Conservation (phyloP, 2,113 vertebrate genomes). For the Cochlearius cochlearius region DNA sequence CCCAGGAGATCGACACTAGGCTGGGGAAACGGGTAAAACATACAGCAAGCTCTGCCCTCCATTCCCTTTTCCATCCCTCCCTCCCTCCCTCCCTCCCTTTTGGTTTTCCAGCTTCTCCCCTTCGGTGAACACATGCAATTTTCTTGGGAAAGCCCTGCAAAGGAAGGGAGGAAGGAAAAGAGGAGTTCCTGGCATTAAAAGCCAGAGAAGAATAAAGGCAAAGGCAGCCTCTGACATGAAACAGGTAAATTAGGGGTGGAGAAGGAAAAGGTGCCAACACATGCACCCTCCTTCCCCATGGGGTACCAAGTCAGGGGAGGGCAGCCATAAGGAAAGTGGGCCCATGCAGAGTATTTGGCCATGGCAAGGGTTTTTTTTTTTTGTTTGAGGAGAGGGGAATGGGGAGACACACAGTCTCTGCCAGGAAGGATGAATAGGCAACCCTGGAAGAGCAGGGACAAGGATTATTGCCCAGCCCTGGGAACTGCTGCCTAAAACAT, state of each 20-base stretch:
- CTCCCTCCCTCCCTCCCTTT: not conserved
- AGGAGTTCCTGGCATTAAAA: not conserved
- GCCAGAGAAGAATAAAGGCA: not conserved
- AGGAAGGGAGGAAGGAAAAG: not conserved
- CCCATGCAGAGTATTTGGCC: not conserved
- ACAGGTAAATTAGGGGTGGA: not conserved
- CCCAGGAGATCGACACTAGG: not conserved
- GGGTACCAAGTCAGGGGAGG: not conserved
- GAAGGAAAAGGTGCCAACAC: not conserved
- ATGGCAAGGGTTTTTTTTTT: not conserved
- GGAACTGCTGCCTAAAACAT: slow-evolving; percentile 61
- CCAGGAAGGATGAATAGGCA: slow-evolving; percentile 65
- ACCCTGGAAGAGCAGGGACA: slow-evolving; percentile 54
- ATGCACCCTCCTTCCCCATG: not conserved
- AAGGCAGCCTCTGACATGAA: not conserved
- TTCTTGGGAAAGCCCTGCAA: not conserved
- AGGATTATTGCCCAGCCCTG: slow-evolving; percentile 59
- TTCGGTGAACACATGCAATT: not conserved
- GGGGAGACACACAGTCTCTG: not conserved
- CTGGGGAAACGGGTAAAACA: not conserved
- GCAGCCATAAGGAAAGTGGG: not conserved
- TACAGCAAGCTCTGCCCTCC: not conserved
- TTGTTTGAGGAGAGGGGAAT: not conserved
- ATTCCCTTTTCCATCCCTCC: not conserved
- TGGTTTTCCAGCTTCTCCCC: not conserved